Base-by-base conservation (phyloP, 2,888 invertebrate genomes). In the Mayetiola destructor region DNA sequence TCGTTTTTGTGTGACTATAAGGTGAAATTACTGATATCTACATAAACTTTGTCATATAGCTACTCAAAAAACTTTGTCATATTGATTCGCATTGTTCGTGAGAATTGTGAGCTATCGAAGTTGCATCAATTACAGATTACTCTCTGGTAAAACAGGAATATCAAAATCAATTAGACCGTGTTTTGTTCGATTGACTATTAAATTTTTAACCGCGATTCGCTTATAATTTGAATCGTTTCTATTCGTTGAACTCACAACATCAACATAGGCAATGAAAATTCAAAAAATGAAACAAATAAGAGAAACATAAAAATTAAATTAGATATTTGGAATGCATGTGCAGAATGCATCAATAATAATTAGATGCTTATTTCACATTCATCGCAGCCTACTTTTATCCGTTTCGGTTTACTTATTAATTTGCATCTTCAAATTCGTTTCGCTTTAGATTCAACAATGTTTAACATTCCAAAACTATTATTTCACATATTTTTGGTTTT, bases 381-480 rank as follows among this genome's bases (percentile, higher is more conserved):
- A 12, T n/a, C 8, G 32, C 8, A 8, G 12, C 32, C 32, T 9
- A 9, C 32, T 32, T 12, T 9, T 32, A 12, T 27, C 27, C 48
- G 48, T 48, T 48, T 48, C 48, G 48, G 48, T 48, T 48, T 48
- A 48, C 27, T 48, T 48, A 23, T 27, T 48, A 48, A 27, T 16
- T 23, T 48, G 48, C 48, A 48, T 48, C 27, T 48, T 23, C 27
- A 48, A 48, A 48, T 48, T 48, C 48, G 27, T 16, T 23, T 48
- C 27, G 48, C 27, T 48, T 23, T 48, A 48, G 23, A n/a, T n/a
- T n/a, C n/a, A n/a, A n/a, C n/a, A n/a, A n/a, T n/a, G n/a, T n/a
- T n/a, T n/a, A n/a, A n/a, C n/a, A n/a, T n/a, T n/a, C n/a, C n/a
- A n/a, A 27, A 23, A 27, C n/a, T 8, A 42, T 32, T 9, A 32